Base-by-base conservation (phyloP, 2,888 invertebrate genomes). In the Erannis defoliaria region DNA sequence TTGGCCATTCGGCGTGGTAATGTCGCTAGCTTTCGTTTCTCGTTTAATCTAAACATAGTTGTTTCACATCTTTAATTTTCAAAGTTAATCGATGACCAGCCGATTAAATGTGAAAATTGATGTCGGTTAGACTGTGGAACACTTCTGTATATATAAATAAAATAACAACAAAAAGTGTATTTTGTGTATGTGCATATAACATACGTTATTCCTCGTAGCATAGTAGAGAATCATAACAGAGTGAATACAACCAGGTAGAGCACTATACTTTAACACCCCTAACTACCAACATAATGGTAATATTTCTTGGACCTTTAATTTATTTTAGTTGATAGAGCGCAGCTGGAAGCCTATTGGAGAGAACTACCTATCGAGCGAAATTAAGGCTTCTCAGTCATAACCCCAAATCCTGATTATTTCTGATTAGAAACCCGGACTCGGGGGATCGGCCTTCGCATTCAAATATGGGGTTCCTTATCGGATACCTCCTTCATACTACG, bases 381-480 rank as follows among this genome's bases (percentile, higher is more conserved):
- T 46, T 46, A 46, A 46, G 46, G 46, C 33, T 59, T 42, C 53
- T 40, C 46, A 40, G 53, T 46, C 73, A 75, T 77, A 78, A 74
- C 72, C 71, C 69, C 70, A 68, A 66, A 74, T 71, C 67, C 77
- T 78, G 81, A 79, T 80, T 79, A 66, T 72, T 71, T 66, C 77
- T 78, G 81, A 79, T 80, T 79, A 76, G 74, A 76, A 74, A 74
- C 66, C 73, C 69, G 57, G 60, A 66, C 63, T 40, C 53, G 26
- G 40, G 69, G 67, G 69, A 58, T 57, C 29, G 56, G 37, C 67
- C 65, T 70, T 69, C 59, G 65, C 55, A 70, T 71, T 69, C 63
- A 68, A 66, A 67, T 72, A 74, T 64, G 42, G 37, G 71, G 64
- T 73, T 70, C 49, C 72, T 76, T 77, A 77, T 75, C 75, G 65